These are phyloP conservation scores for Aleiodes testaceus DNA, from an alignment of 2,888 invertebrate genomes.

Conservation along the genomic window DNA sequence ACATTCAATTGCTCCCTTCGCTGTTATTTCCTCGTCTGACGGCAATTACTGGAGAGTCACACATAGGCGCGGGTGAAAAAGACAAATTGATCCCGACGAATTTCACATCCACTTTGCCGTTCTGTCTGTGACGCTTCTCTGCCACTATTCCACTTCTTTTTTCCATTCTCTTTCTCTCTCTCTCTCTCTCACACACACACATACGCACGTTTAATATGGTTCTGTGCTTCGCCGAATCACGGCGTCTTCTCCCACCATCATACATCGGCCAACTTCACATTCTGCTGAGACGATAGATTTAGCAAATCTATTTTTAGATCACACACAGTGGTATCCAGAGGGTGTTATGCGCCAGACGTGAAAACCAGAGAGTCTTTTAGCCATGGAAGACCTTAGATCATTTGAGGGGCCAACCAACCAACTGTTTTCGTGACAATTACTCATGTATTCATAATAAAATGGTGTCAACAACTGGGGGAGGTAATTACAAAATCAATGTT, in stretches of 20 bases:
- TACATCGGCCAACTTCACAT: conserved; percentile 45
- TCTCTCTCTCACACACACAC: no score
- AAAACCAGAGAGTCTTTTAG: conserved; percentile 25
- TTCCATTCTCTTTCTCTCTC: not conserved
- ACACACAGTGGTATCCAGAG: conserved; percentile 39
- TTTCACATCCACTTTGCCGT: conserved; percentile 18
- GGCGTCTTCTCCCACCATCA: conserved; percentile 14
- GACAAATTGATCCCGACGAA: conserved; percentile 30
- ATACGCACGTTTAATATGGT: conserved; percentile 1
- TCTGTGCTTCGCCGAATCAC: conserved; percentile 10
- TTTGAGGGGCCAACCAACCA: not conserved
- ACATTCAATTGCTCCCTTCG: conserved; percentile 6
- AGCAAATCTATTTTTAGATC: conserved; percentile 50
- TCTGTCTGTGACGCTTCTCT: not conserved
- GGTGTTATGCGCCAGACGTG: conserved; percentile 31
- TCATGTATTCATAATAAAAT: no score
- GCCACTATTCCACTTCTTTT: not conserved
- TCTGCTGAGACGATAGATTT: conserved; percentile 50
- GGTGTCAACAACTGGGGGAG: no score
- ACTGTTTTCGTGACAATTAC: no score
- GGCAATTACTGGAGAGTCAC: conserved; percentile 13
- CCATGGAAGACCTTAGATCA: conserved; percentile 3
- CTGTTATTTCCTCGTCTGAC: conserved; percentile 12
- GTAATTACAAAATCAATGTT: no score
- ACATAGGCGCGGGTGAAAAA: conserved; percentile 12